These are phyloP conservation scores for Brachirus orientalis DNA, from an alignment of 2,113 vertebrate genomes.

Conservation along the genomic window DNA sequence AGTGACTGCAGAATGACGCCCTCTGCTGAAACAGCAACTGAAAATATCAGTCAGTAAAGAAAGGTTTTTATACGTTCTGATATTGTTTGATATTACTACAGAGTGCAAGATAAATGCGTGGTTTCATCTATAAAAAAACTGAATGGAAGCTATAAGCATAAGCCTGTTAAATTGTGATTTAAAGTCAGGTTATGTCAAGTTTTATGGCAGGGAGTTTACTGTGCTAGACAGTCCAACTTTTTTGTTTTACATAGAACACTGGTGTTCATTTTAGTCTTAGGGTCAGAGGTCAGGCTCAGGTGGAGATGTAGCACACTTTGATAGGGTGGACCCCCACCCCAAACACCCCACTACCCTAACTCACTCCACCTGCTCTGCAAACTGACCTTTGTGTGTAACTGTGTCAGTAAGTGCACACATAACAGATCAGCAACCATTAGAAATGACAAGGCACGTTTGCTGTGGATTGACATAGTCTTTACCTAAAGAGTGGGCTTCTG, in stretches of 20 bases:
- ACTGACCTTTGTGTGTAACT: too few species aligned
- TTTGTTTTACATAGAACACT: neutral
- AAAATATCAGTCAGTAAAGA: neutral
- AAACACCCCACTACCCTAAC: neutral
- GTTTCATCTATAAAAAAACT: too few species aligned
- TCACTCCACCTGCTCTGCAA: neutral
- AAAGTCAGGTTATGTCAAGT: neutral
- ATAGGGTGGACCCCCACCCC: too few species aligned
- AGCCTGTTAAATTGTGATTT: too few species aligned
- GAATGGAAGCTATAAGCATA: too few species aligned
- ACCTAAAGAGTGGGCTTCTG: too few species aligned
- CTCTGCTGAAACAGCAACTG: slow-evolving; percentile 42
- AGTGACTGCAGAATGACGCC: slow-evolving; percentile 53
- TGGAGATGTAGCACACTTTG: too few species aligned
- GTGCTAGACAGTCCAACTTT: neutral
- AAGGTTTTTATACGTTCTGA: neutral
- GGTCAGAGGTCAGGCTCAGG: slow-evolving; percentile 6
- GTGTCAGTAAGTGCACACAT: too few species aligned
- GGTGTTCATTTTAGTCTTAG: neutral
- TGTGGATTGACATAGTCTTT: too few species aligned
- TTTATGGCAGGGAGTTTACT: neutral
- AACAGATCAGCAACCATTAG: too few species aligned
- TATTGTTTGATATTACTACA: neutral
- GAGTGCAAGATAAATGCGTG: too few species aligned
- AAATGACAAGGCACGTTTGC: neutral